Base-by-base conservation (phyloP, 2,113 vertebrate species). In the Paralichthys olivaceus region DNA sequence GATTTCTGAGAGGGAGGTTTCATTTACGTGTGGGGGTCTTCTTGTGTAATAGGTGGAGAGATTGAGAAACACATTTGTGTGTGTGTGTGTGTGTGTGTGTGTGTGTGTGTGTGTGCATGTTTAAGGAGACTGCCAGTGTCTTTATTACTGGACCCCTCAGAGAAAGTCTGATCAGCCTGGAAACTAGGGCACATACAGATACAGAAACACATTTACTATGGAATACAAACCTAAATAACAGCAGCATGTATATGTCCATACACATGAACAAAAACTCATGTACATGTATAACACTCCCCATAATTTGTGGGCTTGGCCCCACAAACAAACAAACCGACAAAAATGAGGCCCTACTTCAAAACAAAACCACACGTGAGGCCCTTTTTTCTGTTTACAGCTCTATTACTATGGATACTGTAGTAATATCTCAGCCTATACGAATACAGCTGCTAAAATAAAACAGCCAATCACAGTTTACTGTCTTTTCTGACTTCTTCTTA, bases 381-480 rank as follows among this genome's bases (percentile, higher is more conserved):
- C 65, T 82, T 80, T 73, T 86, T 90, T 53, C 87, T 90, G 84
- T 88, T 84, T 92, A 90, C 83, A 56, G 14, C 67, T 63, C 83
- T 91, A 92, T 92, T 93, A 61, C 92, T 75, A 90, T 85, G 87
- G 93, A 45, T 82, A 92, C 84, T 91, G 72, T 80, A 84, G 85
- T 81, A 87, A 85, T 80, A 89, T 40, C 69, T 25, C 71, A 79
- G 84, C 91, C 90, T 90, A 74, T 88, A 47, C 8, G 23, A 54
- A 55, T 32, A 28, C 63, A 60, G 80, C 19, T 8, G 4, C 40
- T 11, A 57, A 40, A 73, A 23, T 45, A 59, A 51, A 58, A 45
- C n/a, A n/a, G 64, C 90, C 88, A 94, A 92, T 94, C 77, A 83
- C 20, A 81, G 40, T 58, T 63, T 17, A 83, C 72, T 79, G 89